Evolutionary conservation across 2,113 vertebrate genomes (phyloP).

Genomic region (Gallinago undulata): DNA sequence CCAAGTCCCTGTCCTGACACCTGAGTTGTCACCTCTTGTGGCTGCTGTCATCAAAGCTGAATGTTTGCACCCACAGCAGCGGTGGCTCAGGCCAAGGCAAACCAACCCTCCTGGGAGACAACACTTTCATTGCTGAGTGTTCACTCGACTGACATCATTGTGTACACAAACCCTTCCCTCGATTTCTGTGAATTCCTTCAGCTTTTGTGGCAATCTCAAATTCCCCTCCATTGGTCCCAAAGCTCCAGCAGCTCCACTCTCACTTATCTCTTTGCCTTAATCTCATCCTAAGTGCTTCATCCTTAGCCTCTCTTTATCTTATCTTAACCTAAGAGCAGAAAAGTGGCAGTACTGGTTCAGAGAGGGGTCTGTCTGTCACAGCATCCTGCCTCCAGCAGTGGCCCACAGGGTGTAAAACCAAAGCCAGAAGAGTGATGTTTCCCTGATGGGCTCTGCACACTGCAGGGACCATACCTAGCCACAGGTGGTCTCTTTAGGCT

Average conservation of each 20-base stretch:
- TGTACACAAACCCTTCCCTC: neutral
- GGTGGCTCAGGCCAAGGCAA: neutral
- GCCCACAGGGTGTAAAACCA: neutral
- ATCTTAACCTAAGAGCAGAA: neutral
- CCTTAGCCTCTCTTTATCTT: neutral
- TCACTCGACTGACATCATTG: neutral
- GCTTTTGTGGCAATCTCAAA: neutral
- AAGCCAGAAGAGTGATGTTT: neutral
- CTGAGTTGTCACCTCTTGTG: neutral
- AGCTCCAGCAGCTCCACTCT: neutral
- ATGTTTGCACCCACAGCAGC: neutral
- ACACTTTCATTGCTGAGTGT: neutral
- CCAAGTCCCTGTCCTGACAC: neutral
- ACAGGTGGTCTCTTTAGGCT: neutral
- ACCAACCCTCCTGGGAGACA: neutral
- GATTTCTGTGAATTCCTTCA: neutral
- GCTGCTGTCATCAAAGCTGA: constrained; percentile 25
- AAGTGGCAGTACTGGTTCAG: neutral
- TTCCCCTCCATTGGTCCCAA: neutral
- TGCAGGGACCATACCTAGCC: neutral
- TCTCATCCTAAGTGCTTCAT: neutral
- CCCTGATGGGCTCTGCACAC: neutral
- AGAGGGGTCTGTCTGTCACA: neutral
- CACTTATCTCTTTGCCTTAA: neutral
- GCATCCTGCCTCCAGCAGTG: neutral